phyloP scores from a whole-genome alignment of 2,888 invertebrate species.

The Macaria notata region DNA sequence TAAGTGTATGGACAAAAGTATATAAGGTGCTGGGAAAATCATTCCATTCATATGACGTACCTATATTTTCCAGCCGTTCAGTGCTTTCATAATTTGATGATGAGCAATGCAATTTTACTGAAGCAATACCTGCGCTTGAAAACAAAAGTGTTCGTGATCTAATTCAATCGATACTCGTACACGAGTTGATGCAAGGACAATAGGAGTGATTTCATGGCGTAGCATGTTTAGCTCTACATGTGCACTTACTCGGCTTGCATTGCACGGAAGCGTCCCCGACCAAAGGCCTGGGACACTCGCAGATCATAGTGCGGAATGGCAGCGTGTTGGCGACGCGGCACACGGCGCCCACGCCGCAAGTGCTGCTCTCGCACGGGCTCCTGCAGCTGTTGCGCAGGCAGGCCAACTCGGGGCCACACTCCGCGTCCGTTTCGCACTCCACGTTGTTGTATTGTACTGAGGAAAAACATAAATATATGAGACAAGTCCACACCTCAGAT shows the following conservation, averaged over 20 bases:
- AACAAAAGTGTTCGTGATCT: conserved; percentile 23
- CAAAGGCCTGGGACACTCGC: conserved; percentile 91
- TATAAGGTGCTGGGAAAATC: conserved; percentile 8
- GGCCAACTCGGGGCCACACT: conserved; percentile 92
- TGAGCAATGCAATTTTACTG: conserved; percentile 59
- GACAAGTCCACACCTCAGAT: neutral
- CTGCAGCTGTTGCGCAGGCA: conserved; percentile 91
- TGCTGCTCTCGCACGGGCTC: conserved; percentile 90
- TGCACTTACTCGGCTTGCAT: conserved; percentile 88
- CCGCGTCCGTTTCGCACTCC: conserved; percentile 90
- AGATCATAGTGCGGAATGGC: conserved; percentile 93
- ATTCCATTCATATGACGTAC: conserved; percentile 16
- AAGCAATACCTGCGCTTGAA: conserved; percentile 27
- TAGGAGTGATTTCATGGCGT: no score
- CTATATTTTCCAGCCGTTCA: conserved; percentile 9
- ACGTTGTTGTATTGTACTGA: conserved; percentile 76
- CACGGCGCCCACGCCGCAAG: conserved; percentile 90
- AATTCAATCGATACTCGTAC: neutral
- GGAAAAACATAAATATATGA: conserved; percentile 32
- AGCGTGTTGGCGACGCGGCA: conserved; percentile 93
- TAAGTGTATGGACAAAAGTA: conserved; percentile 27
- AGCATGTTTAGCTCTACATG: neutral
- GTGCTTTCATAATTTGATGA: conserved; percentile 37
- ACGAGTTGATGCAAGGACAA: neutral
- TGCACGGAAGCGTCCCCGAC: conserved; percentile 93